Conservation (phyloP, 2,888 invertebrate genomes). For the Cheilosia variabilis region DNA sequence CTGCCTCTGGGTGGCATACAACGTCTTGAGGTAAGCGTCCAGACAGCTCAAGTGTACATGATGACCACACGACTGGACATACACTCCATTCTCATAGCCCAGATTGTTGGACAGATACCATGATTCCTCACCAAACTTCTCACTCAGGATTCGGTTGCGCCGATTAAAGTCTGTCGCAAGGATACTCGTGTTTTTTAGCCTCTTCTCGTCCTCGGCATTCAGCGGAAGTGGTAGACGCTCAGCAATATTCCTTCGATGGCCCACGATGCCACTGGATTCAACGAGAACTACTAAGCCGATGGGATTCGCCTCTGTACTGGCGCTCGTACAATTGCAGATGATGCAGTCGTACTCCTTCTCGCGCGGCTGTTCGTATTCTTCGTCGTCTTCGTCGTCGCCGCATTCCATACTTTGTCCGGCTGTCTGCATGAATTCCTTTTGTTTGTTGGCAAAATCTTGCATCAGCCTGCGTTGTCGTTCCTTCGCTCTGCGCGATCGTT, state of each 20-base stretch:
- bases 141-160: constrained; percentile 90
- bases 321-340: constrained; percentile 95
- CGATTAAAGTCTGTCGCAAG: constrained; percentile 90
- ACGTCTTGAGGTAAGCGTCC: constrained; percentile 93
- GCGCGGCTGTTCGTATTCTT: constrained; percentile 85
- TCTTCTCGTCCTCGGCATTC: constrained; percentile 87
- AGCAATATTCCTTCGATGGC: constrained; percentile 86
- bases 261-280: constrained; percentile 93
- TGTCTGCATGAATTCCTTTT: constrained; percentile 95
- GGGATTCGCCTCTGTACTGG: constrained; percentile 92
- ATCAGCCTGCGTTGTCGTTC: constrained; percentile 96
- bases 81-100: constrained; percentile 96
- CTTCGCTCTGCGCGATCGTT: constrained; percentile 92
- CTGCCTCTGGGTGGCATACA: constrained; percentile 91
- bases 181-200: constrained; percentile 86
- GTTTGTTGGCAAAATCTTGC: constrained; percentile 96
- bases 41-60: constrained; percentile 97
- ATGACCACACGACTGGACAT: constrained; percentile 98
- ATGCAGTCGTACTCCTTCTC: constrained; percentile 95
- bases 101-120: constrained; percentile 92
- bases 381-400: constrained; percentile 85
- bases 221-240: constrained; percentile 85
- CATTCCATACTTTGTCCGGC: constrained; percentile 86
- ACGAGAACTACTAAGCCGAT: constrained; percentile 95
- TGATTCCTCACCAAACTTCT: constrained; percentile 91